Evolutionary conservation across 1,140 invertebrate species (phyloP), one percentile per base, ranked within the genome.

Genomic region (Hydropsyche tenuis): DNA sequence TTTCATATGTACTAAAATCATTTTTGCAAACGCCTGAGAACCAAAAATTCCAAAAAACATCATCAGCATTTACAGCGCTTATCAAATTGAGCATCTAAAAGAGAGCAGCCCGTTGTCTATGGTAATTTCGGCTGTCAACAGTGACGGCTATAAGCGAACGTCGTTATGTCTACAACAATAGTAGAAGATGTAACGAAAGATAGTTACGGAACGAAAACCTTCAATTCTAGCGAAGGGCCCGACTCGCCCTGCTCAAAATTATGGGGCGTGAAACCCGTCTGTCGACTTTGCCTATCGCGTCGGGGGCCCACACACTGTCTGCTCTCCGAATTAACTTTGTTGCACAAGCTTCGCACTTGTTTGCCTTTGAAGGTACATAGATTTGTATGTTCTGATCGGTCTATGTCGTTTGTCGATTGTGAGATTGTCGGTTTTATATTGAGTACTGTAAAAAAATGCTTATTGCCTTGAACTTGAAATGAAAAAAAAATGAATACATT

Each of bases 291-390:
- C 27, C 45, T 68, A 6, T 46, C 65, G 16, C 3, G 65, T 1
- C 65, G 20, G 23, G 5, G 20, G 2, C 37, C 45, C 22, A 5
- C 7, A 2, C 65, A 48, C n/a, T 16, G 23, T 27, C n/a, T 68
- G 22, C 42, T 68, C 9, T 14, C 48, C 11, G 27, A 56, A 14
- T 14, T 11, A 7, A 2, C 5, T 9, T 23, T 70, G 9, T 16
- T 70, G 5, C 27, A 30, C 27, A 70, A 70, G 51, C 4, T 70
- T 1, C 48, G 48, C n/a, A 12, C 30, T 9, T 70, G 68, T 56
- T 25, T 70, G 14, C 68, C 68, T 23, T 30, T 70, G 11, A 22
- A 30, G 6, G 68, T 70, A 4, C 48, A 14, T 51, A 51, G 5
- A 51, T 51, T 37, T 9, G 30, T 37, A 4, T 37, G n/a, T 9